Percentiles rank a stretch among this genome's conserved stretches.
Evolutionary conservation across 2,113 vertebrate genomes (phyloP).

Genomic region (Cariama cristata): DNA sequence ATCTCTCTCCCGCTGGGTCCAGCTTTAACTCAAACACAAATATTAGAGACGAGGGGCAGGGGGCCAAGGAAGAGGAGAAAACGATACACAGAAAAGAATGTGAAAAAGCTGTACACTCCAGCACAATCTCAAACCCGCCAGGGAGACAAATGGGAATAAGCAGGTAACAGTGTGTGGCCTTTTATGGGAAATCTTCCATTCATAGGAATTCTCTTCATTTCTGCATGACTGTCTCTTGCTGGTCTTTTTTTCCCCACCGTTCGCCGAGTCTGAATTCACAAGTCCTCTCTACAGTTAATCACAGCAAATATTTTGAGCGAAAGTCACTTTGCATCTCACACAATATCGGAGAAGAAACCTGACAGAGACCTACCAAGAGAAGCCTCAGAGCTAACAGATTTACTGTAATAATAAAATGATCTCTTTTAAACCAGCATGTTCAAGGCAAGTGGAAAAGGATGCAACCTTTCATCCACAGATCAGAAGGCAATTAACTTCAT

Average conservation of each 20-base stretch:
- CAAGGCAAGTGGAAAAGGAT: neutral
- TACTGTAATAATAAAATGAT: neutral
- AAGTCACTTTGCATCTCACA: neutral
- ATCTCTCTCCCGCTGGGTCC: neutral
- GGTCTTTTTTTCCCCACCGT: neutral
- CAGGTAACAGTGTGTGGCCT: neutral
- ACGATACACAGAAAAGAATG: neutral
- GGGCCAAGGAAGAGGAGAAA: neutral
- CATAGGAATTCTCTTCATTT: neutral
- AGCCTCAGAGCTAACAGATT: neutral
- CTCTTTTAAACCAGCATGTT: neutral
- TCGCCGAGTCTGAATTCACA: neutral
- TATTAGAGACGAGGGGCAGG: neutral
- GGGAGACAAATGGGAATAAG: neutral
- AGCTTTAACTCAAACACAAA: slow-evolving; percentile 1
- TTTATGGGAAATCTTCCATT: slow-evolving; percentile 42
- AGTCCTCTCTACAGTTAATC: neutral
- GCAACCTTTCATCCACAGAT: neutral
- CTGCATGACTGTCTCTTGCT: neutral
- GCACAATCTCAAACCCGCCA: neutral
- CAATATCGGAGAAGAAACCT: neutral
- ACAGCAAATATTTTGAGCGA: neutral
- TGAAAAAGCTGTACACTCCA: neutral
- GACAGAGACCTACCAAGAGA: neutral
- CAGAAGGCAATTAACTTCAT: neutral